These are phyloP conservation scores for Anthopleura xanthogrammica DNA, from an alignment of 92 coral and sea anemone genomes.

Conservation along the genomic window DNA sequence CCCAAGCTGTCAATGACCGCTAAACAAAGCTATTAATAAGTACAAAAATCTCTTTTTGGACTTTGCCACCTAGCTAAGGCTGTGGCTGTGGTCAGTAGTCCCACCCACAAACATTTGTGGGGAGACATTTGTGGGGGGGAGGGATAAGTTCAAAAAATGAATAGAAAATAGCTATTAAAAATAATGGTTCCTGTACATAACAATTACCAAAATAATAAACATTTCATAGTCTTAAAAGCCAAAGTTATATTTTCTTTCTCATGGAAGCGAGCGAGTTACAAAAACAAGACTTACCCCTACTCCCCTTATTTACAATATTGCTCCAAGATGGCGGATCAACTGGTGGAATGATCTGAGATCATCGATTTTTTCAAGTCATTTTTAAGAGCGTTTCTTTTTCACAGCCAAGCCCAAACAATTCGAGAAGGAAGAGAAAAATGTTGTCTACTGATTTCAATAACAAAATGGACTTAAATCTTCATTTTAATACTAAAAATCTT, in stretches of 20 bases:
- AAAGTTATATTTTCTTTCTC: background rate
- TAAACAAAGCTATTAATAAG: too few relatives aligned
- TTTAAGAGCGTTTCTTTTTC: background rate
- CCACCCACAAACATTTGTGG: too few relatives aligned
- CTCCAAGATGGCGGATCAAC: background rate
- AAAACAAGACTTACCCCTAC: background rate
- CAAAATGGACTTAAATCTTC: conserved; percentile 23
- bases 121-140: too few relatives aligned
- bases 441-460: background rate
- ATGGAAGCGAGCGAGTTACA: background rate
- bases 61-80: too few relatives aligned
- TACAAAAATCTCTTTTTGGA: too few relatives aligned
- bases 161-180: too few relatives aligned
- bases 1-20: too few relatives aligned
- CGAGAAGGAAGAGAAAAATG: background rate
- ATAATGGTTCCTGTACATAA: too few relatives aligned
- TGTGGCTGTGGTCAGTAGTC: too few relatives aligned
- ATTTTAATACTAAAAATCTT: background rate
- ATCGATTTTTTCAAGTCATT: background rate
- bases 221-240: too few relatives aligned
- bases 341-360: background rate
- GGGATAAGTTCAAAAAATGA: too few relatives aligned
- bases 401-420: background rate
- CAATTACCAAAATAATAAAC: too few relatives aligned
- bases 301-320: background rate